Base-by-base conservation (phyloP, 1,140 invertebrate genomes). In the Tribolium castaneum region DNA sequence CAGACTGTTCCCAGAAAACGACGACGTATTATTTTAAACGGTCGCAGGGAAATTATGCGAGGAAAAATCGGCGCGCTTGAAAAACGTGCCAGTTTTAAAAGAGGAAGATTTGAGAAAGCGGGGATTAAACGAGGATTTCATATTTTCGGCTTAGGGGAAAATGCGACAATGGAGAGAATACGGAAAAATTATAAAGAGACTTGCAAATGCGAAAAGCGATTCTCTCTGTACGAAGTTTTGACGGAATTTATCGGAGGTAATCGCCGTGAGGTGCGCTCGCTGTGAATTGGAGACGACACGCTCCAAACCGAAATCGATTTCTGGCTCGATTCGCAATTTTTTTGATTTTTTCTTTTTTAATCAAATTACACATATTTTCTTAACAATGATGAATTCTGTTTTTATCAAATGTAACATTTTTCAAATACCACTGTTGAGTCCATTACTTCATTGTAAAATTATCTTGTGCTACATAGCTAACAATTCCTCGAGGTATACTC, bases 61-160 rank as follows among this genome's bases (percentile, higher is more conserved):
- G 10, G 3, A 52, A 30, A 30, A 52, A 52, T 52, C 51, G 51
- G 16, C 6, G 12, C 16, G 16, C 51, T n/a, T n/a, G n/a, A 13
- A 52, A 14, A 13, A 52, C 12, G 10, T 22, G 54, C 16, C 19
- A 16, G 1, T 16, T 14, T 54, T 54, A 54, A 54, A 14, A 54
- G 7, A 19, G 14, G 14, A 54, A 54, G 39, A n/a, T 45, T 45
- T 45, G 9, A 45, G n/a, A 45, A 45, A 45, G 39, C 39, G 10
- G n/a, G 54, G 54, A 59, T 59, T 25, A 78, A 80, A 77, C 77
- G 78, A 25, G 76, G 80, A 80, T 81, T 79, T 79, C 75, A 75
- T 77, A 79, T 81, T 81, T 81, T 80, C 50, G 75, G 78, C 71
- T 79, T 75, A 75, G 51, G 34, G 45, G 73, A 77, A 77, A 66